Conservation (phyloP, 2,797 vertebrate genomes). For the Semotilus atromaculatus region DNA sequence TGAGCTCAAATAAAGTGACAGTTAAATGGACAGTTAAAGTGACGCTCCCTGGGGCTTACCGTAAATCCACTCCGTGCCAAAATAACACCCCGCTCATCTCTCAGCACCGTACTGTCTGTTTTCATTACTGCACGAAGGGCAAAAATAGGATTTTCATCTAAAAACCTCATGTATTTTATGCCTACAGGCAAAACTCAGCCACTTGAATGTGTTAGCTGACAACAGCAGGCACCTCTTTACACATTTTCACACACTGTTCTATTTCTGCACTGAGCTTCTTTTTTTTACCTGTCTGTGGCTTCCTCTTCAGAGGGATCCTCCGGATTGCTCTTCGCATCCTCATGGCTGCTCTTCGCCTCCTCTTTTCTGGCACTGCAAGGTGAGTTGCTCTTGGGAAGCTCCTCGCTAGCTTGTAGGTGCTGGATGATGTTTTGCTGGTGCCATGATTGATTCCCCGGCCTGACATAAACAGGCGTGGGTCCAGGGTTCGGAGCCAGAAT, state of each 20-base stretch:
- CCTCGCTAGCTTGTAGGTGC: constrained; percentile 81
- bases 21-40: constrained; percentile 44
- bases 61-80: constrained; percentile 37
- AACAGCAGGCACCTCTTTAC: constrained; percentile 48
- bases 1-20: constrained; percentile 42
- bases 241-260: constrained; percentile 25
- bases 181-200: constrained; percentile 35
- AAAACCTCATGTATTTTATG: constrained; percentile 22
- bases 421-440: constrained; percentile 86
- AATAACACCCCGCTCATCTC: constrained; percentile 43
- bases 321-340: constrained; percentile 82
- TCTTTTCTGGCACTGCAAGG: constrained; percentile 79
- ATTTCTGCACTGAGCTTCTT: constrained; percentile 37
- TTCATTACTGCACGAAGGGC: constrained; percentile 28
- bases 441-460: constrained; percentile 83
- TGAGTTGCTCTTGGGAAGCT: constrained; percentile 78
- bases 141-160: constrained; percentile 28
- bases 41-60: constrained; percentile 23
- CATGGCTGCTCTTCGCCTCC: constrained; percentile 72
- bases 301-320: constrained; percentile 83
- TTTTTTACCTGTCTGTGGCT: constrained; percentile 87
- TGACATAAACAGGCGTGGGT: constrained; percentile 83
- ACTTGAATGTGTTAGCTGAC: constrained; percentile 51
- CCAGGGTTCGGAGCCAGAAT: constrained; percentile 86
- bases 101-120: constrained; percentile 3